Conservation (phyloP, 2,888 invertebrate genomes). For the Ophion ventricosus region DNA sequence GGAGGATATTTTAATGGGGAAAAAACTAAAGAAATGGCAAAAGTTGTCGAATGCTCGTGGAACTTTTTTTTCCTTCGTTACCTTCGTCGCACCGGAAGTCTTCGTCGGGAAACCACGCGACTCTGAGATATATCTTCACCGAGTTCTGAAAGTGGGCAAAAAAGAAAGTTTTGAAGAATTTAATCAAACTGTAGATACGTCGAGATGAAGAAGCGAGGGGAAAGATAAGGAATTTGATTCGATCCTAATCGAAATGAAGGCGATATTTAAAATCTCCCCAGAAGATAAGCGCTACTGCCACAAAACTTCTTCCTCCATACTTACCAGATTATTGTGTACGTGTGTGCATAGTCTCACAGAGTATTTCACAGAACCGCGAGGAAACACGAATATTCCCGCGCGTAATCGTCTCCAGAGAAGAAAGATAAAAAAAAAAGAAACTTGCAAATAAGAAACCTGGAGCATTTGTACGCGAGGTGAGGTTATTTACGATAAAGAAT, state of each 20-base stretch:
- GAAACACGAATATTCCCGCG: neutral
- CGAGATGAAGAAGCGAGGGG: constrained; percentile 16
- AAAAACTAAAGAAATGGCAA: neutral
- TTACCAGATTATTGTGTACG: constrained; percentile 66
- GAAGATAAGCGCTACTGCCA: constrained; percentile 68
- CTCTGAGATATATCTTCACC: neutral
- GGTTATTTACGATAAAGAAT: constrained; percentile 37
- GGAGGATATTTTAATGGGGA: neutral
- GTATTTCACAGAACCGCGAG: constrained; percentile 30
- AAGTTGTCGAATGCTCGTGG: neutral
- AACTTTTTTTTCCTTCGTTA: neutral
- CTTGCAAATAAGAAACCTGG: constrained; percentile 15
- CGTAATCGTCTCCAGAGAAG: constrained; percentile 29
- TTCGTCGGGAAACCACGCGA: neutral
- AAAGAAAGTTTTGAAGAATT: constrained; percentile 11
- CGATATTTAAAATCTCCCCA: constrained; percentile 32
- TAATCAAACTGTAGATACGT: constrained; percentile 56
- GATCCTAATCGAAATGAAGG: constrained; percentile 44
- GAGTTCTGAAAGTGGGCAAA: neutral
- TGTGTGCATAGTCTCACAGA: constrained; percentile 64
- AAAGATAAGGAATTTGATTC: constrained; percentile 33
- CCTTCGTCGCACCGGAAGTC: neutral
- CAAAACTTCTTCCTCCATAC: constrained; percentile 69
- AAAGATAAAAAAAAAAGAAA: constrained; percentile 28
- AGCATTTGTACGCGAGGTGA: constrained; percentile 43